Evolutionary conservation across 2,888 invertebrate genomes (phyloP), one percentile per base, ranked within the genome.

Genomic region (Dryocosmus kuriphilus): DNA sequence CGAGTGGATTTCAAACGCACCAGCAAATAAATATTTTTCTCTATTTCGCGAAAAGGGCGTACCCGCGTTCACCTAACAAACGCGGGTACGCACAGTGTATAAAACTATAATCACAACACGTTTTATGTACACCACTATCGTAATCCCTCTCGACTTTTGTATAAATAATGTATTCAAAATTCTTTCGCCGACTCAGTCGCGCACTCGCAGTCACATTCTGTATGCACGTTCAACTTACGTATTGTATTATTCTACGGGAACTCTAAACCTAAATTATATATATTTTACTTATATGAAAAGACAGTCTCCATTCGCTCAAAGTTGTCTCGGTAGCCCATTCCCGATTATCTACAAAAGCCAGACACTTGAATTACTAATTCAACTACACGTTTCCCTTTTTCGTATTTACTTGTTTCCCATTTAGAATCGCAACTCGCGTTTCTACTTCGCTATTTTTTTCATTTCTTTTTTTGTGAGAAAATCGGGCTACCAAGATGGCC

Each of bases 221-320:
- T 79, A 80, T 77, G 67, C 85, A 82, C 77, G 82, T 83, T 86
- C 81, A 85, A 86, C 87, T 88, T 89, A 89, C 87, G 84, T 88
- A 87, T 84, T 86, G 78, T 81, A 86, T 86, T 82, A 80, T 83
- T 85, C 85, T 88, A 85, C 82, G 86, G 86, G 86, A 87, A 84
- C 79, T 85, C 87, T 89, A 89, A 71, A 87, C 86, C 89, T 90
- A 90, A 88, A 88, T 89, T 85, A 86, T 86, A 85, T 91, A 91
- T 91, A 91, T 91, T 90, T 91, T 87, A 90, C 90, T 89, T 90
- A 90, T 91, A 91, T 91, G 91, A 91, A 91, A 91, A 90, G 90
- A 91, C 91, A 91, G 91, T 91, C 91, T 90, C 90, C 87, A 88
- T 86, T 83, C 88, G 88, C 88, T 85, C 85, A 85, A 82, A 83